Conservation (phyloP, 1,140 invertebrate genomes). For the Latrodectus geometricus region DNA sequence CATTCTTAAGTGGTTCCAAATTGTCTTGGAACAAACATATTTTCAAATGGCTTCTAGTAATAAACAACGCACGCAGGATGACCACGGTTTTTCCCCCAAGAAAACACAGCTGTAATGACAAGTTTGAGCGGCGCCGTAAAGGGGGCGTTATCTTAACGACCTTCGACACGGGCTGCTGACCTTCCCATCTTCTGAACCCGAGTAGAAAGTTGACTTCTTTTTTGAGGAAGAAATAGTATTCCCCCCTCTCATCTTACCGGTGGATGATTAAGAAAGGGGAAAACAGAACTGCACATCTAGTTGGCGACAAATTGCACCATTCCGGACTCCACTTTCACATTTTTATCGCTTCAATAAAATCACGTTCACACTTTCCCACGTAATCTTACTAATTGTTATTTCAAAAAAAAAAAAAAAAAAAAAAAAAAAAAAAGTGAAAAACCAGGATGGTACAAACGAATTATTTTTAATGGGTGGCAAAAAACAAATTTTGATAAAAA, state of each 20-base stretch:
- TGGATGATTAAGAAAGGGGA: background rate
- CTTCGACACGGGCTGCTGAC: slow-evolving; percentile 19
- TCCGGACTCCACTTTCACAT: background rate
- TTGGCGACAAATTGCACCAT: background rate
- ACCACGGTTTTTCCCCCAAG: background rate
- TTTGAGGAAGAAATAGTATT: background rate
- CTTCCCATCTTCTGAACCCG: background rate
- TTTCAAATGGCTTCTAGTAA: too few relatives aligned
- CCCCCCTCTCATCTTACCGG: slow-evolving; percentile 34
- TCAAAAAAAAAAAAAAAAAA: too few relatives aligned
- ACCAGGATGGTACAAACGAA: too few relatives aligned
- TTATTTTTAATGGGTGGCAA: too few relatives aligned
- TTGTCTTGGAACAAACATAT: too few relatives aligned
- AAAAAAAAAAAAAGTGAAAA: too few relatives aligned
- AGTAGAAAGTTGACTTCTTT: background rate
- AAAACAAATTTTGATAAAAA: too few relatives aligned
- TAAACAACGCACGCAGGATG: too few relatives aligned
- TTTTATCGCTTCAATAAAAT: too few relatives aligned
- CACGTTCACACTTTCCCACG: too few relatives aligned
- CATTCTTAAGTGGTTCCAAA: too few relatives aligned
- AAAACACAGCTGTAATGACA: background rate
- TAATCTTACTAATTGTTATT: too few relatives aligned
- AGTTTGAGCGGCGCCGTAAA: slow-evolving; percentile 17
- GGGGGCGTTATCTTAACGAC: slow-evolving; percentile 33
- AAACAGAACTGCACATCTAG: slow-evolving; percentile 20